Conservation (phyloP, 35 echinoderm and acorn worm species). For the Holothuria glaberrima region DNA sequence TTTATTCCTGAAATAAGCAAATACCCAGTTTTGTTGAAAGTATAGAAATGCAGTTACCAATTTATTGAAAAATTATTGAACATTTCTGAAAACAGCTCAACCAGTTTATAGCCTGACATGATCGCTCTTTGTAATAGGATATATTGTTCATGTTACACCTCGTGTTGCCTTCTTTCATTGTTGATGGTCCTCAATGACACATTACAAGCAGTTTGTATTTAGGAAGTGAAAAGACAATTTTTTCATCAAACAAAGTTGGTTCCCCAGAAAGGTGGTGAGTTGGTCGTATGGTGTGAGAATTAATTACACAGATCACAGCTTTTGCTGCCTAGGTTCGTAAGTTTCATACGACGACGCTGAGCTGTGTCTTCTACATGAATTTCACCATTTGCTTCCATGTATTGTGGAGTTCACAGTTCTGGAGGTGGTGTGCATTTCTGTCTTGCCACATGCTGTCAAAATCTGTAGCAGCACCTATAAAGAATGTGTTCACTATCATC, state of each 20-base stretch:
- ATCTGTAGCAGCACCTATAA: conserved; percentile 41
- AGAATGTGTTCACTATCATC: conserved; percentile 4
- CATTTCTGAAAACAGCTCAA: too few species aligned
- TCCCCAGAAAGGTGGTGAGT: background rate
- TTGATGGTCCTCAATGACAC: background rate
- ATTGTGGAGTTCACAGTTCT: conserved; percentile 33
- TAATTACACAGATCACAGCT: conserved; percentile 43
- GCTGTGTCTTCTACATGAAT: background rate
- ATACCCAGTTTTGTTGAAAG: too few species aligned
- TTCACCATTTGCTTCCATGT: background rate
- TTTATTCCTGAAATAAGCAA: too few species aligned
- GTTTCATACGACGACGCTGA: conserved; percentile 18
- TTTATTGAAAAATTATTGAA: too few species aligned
- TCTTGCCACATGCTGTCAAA: conserved; percentile 46
- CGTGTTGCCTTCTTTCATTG: too few species aligned
- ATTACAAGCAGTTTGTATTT: conserved; percentile 31
- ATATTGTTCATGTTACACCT: too few species aligned
- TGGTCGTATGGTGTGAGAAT: conserved; percentile 47
- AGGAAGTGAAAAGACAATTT: conserved; percentile 22
- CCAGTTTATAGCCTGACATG: too few species aligned
- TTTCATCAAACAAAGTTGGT: conserved; percentile 18
- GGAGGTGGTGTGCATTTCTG: background rate
- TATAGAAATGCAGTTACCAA: too few species aligned
- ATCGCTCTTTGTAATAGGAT: too few species aligned
- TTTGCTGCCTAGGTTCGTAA: conserved; percentile 5